These are phyloP conservation scores for Scaptomyza caliginosa DNA, from an alignment of 2,888 invertebrate species.

Conservation along the genomic window DNA sequence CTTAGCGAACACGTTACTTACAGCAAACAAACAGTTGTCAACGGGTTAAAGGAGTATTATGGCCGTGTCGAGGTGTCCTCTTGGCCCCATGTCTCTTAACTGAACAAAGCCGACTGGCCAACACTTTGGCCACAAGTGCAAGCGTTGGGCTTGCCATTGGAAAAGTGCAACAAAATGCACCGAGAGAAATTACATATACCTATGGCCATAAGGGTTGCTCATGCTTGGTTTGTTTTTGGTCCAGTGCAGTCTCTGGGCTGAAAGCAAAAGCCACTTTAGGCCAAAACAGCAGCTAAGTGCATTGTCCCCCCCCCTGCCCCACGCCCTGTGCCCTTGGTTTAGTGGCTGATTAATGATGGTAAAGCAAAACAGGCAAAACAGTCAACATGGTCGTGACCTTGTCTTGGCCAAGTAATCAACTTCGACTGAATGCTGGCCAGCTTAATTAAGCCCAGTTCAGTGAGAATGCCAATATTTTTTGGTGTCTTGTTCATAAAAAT, in stretches of 20 bases:
- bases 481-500: conserved; percentile 73
- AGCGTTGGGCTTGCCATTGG: conserved; percentile 55
- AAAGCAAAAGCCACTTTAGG: conserved; percentile 9
- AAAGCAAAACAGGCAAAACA: not conserved
- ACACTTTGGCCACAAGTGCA: conserved; percentile 84
- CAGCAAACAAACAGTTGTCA: conserved; percentile 10
- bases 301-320: not conserved
- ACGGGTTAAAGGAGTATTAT: not conserved
- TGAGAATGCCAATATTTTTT: conserved; percentile 66
- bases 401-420: conserved; percentile 7
- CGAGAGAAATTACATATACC: no score
- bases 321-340: not conserved
- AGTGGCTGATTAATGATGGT: conserved; percentile 35
- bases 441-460: conserved; percentile 61
- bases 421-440: conserved; percentile 14
- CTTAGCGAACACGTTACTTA: no score
- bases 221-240: not conserved
- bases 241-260: not conserved
- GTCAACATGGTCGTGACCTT: conserved; percentile 42
- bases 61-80: conserved; percentile 50
- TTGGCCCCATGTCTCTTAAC: conserved; percentile 68
- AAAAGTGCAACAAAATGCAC: conserved; percentile 61
- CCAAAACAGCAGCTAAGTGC: conserved; percentile 35
- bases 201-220: no score
- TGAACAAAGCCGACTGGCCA: conserved; percentile 76